Evolutionary conservation across 2,888 invertebrate species (phyloP), one percentile per base, ranked within the genome.

Genomic region (Chrysopilus asiliformis): DNA sequence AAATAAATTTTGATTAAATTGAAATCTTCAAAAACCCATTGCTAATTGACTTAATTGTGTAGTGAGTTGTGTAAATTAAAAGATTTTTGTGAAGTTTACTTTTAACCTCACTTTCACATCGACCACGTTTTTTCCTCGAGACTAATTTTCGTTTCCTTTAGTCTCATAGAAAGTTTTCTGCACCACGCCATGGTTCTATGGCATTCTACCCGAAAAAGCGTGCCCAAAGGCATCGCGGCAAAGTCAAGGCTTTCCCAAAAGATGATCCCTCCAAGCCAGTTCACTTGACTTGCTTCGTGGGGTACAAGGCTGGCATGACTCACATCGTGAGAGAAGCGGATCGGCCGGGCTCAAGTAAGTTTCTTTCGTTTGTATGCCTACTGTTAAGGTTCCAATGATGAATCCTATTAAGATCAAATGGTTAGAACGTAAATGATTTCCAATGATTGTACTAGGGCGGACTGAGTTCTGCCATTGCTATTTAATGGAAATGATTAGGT

Each of bases 101-200:
- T n/a, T n/a, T n/a, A n/a, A n/a, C n/a, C n/a, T n/a, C n/a, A n/a
- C n/a, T n/a, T n/a, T n/a, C n/a, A n/a, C n/a, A n/a, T n/a, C n/a
- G n/a, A n/a, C n/a, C n/a, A n/a, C n/a, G n/a, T n/a, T n/a, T n/a
- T n/a, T n/a, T n/a, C n/a, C n/a, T n/a, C n/a, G n/a, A n/a, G n/a
- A n/a, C n/a, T n/a, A n/a, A n/a, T n/a, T n/a, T n/a, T n/a, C n/a
- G n/a, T n/a, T n/a, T n/a, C n/a, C n/a, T 33, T 38, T 33, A 97
- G 98, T 97, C 97, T 70, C 98, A 98, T 72, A 81, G 98, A 63
- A 98, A 99, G 67, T 99, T 98, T 68, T 95, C 94, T 60, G 97
- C 97, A 29, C 98, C 98, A 53, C 87, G 98, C 53, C 98, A 98
- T 78, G 98, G 98, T 55, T 97, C 95, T 38, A 93, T 98, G 89